Conservation (phyloP, 2,888 invertebrate species). For the Nomada fucata region DNA sequence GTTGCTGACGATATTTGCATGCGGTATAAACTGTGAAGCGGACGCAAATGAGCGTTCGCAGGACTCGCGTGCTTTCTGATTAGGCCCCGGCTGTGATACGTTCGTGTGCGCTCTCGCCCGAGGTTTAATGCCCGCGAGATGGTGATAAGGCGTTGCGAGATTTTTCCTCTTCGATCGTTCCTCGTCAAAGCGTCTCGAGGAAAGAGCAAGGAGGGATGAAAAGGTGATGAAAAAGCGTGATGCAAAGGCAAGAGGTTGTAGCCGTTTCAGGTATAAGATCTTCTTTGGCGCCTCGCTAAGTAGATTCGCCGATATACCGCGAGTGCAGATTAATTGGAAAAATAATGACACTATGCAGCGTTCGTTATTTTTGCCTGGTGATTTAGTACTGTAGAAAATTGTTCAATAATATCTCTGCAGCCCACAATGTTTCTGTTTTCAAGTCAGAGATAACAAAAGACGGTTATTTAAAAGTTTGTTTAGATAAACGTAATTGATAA, state of each 20-base stretch:
- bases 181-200: conserved; percentile 11
- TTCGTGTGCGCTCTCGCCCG: neutral
- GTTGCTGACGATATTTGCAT: conserved; percentile 54
- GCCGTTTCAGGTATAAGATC: conserved; percentile 17
- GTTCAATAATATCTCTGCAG: too few relatives aligned
- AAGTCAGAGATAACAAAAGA: too few relatives aligned
- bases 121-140: conserved; percentile 25
- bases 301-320: conserved; percentile 14
- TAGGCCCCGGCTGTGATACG: conserved; percentile 27
- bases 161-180: conserved; percentile 24
- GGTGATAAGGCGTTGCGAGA: conserved; percentile 32
- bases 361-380: too few relatives aligned
- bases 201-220: neutral
- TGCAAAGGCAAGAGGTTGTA: conserved; percentile 16
- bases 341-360: neutral
- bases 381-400: too few relatives aligned
- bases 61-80: conserved; percentile 55
- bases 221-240: conserved; percentile 19
- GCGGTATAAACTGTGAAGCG: conserved; percentile 61
- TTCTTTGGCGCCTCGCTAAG: neutral
- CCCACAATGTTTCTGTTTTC: too few relatives aligned
- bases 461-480: too few relatives aligned
- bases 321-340: neutral
- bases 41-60: conserved; percentile 57
- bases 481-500: too few relatives aligned